Base-by-base conservation (phyloP, 1,140 invertebrate species). In the Saccostrea cuccullata region DNA sequence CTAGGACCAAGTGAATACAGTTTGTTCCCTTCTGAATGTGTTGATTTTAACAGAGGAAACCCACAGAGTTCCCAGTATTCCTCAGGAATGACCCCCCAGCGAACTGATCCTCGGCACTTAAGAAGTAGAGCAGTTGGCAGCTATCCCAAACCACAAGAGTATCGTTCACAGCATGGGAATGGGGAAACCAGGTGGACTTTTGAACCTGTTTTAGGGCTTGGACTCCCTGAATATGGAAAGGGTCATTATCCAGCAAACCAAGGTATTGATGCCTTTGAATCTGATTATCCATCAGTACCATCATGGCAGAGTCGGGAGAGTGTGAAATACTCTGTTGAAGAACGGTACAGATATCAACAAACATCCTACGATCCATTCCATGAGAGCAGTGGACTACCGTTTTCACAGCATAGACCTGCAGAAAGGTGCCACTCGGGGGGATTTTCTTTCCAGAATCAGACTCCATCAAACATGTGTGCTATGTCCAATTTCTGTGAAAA, bases 161-260 rank as follows among this genome's bases (percentile, higher is more conserved):
- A 85, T 64, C 55, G 84, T 11, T 36, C 58, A 12, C 47, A 64
- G 58, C 84, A 85, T 47, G 47, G 60, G 11, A 56, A 58, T 64
- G 84, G 84, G 9, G 84, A 85, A 85, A 85, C 84, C 1, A 58
- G 36, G 60, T 85, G 84, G 84, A 85, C 84, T 26, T 85, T 85
- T 64, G 30, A 85, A 9, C 84, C 84, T 36, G 84, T 85, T 4
- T 64, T 85, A 11, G 84, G 30, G 11, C 55, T 20, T 56, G 83
- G 83, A 47, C 47, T 47, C 47, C 11, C 30, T 36, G 26, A 6
- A 13, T 85, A 60, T 58, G 17, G 15, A 36, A 36, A 36, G 30
- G 30, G 84, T 56, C 47, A 56, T 23, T 64, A 13, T 60, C 56
- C 84, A 36, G 55, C 13, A 64, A 77, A 15, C 8, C 55, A 85